Conservation (phyloP, 2,888 invertebrate species). For the Pyrgus malvae region DNA sequence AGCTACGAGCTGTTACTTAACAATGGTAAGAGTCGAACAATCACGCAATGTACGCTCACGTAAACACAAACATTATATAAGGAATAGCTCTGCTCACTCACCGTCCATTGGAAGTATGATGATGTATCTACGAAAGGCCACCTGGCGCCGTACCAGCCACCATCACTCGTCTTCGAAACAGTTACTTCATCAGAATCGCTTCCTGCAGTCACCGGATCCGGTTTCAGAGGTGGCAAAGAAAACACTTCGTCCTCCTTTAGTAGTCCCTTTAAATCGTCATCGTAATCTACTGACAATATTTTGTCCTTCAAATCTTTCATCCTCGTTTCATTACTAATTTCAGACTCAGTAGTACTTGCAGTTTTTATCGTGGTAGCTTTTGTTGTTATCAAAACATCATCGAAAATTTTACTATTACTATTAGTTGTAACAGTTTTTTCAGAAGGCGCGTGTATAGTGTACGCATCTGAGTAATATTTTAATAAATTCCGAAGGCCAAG, state of each 20-base stretch:
- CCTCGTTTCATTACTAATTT: slow-evolving; percentile 54
- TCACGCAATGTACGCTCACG: slow-evolving; percentile 37
- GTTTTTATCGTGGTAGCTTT: slow-evolving; percentile 52
- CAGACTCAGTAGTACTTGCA: slow-evolving; percentile 49
- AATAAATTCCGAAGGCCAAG: slow-evolving; percentile 58
- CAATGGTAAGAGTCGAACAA: slow-evolving; percentile 23
- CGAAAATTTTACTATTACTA: slow-evolving; percentile 58
- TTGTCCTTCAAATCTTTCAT: slow-evolving; percentile 70
- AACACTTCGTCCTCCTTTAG: slow-evolving; percentile 74
- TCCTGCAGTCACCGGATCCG: slow-evolving; percentile 51
- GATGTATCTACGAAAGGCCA: slow-evolving; percentile 86
- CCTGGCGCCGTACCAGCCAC: slow-evolving; percentile 83
- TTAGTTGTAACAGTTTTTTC: slow-evolving; percentile 53
- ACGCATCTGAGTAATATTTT: slow-evolving; percentile 57
- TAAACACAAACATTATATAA: slow-evolving; percentile 43
- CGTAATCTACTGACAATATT: slow-evolving; percentile 70
- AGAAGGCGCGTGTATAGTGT: slow-evolving; percentile 42
- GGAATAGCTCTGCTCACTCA: slow-evolving; percentile 55
- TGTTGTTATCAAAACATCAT: slow-evolving; percentile 66
- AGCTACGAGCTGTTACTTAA: slow-evolving; percentile 24
- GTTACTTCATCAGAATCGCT: slow-evolving; percentile 69
- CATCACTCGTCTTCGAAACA: slow-evolving; percentile 62
- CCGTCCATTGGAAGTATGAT: slow-evolving; percentile 86
- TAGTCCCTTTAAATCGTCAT: slow-evolving; percentile 73
- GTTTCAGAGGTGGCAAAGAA: slow-evolving; percentile 66